Evolutionary conservation across 37 sponge, comb jelly and placozoan species (phyloP), one percentile per base, ranked within the genome.

Genomic region (Spongilla lacustris): DNA sequence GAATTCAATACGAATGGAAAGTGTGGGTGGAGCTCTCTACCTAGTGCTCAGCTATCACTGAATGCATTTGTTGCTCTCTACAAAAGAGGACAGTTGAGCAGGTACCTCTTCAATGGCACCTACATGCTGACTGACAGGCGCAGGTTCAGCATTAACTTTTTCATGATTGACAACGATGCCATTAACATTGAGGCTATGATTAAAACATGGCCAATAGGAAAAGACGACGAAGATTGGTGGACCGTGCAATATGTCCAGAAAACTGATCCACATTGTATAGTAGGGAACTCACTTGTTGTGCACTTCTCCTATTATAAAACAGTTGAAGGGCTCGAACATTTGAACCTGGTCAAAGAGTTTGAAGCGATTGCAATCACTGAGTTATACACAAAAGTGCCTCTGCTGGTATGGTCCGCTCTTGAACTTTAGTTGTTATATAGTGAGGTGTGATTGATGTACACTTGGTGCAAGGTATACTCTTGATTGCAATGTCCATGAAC

Each of bases 161-260:
- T 35, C 77, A 17, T 76, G 36, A 4, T 76, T 35, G 27, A 26
- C 6, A 26, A 34, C 17, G 26, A 14, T 17, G 5, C 32, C 12
- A 76, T 46, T 37, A 13, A 10, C 77, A 4, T 76, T n/a, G 10
- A 27, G 41, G 77, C 77, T 46, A 21, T 73, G 14, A 1, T 13
- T 8, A 26, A 73, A 22, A 26, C 77, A 4, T 27, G 77, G 31
- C 77, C 77, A 34, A 76, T 76, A 0, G 11, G 25, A 30, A 1
- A 76, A 2, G 77, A 76, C 21, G 77, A 76, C 35, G 77, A 76
- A 17, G 77, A 76, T 4, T 76, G 77, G 77, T 76, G 77, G 77
- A 35, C 77, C 12, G 25, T 0, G 19, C 17, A 30, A 76, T 76
- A 35, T 48, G 32, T 11, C 34, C 37, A 17, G 11, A 30, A 76